Evolutionary conservation across 2,797 vertebrate genomes (phyloP).

Genomic region (Phalloptychus januarius): DNA sequence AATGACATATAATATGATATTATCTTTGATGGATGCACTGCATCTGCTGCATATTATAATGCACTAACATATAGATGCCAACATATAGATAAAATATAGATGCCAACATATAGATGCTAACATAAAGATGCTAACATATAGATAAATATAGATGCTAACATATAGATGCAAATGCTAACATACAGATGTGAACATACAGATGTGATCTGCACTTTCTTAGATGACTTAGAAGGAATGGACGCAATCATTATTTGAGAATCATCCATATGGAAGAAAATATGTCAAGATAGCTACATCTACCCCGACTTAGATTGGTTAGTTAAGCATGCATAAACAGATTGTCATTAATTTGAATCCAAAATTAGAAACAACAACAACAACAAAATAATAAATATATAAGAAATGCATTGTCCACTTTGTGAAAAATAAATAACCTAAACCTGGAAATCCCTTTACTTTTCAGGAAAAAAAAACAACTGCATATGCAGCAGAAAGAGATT

Average conservation of each 20-base stretch:
- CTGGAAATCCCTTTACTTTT: neutral
- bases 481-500: neutral
- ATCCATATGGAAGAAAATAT: neutral
- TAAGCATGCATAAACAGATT: neutral
- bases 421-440: neutral
- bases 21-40: neutral
- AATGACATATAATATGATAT: neutral
- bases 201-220: neutral
- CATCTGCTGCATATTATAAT: neutral
- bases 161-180: too few relatives aligned
- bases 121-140: too few relatives aligned
- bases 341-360: neutral
- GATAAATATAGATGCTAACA: too few relatives aligned
- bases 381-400: too few relatives aligned
- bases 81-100: neutral
- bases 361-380: too few relatives aligned
- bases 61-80: accelerated
- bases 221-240: neutral
- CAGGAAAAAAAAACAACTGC: neutral
- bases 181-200: neutral
- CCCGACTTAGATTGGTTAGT: neutral
- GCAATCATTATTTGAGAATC: neutral
- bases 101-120: neutral
- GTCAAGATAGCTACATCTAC: neutral
- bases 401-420: neutral